Evolutionary conservation across 2,797 vertebrate genomes (phyloP).

Genomic region (Myiotriccus ornatus): DNA sequence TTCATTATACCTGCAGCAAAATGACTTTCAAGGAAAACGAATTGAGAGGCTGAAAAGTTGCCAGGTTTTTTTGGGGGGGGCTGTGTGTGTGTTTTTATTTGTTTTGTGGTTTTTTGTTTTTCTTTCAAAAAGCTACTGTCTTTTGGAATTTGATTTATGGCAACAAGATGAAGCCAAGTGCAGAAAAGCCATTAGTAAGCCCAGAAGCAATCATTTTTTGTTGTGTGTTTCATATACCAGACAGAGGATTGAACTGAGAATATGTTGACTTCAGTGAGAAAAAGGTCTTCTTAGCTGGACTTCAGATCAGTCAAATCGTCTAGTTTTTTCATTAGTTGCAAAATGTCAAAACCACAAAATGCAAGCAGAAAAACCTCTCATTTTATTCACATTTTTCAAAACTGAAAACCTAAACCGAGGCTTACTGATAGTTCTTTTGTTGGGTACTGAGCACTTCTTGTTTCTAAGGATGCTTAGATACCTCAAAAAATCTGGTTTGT

Average conservation of each 20-base stretch:
- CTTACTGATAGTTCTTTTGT: not conserved
- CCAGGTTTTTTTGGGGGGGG: not conserved
- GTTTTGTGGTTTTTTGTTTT: not conserved
- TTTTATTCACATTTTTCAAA: not conserved
- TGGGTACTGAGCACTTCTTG: rapidly evolving
- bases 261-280: not conserved
- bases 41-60: conserved; percentile 13
- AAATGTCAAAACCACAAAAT: not conserved
- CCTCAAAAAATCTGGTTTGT: not conserved
- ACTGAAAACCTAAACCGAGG: not conserved
- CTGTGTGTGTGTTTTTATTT: not conserved
- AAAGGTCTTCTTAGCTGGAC: not conserved
- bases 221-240: not conserved
- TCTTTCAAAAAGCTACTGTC: not conserved
- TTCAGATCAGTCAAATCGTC: not conserved
- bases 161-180: conserved; percentile 12
- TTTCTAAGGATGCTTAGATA: not conserved
- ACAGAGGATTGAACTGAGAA: not conserved
- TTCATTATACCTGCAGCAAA: conserved; percentile 32
- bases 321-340: not conserved
- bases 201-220: conserved; percentile 20
- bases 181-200: conserved; percentile 32
- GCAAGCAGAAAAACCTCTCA: not conserved
- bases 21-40: not conserved
- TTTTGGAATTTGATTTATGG: conserved; percentile 34